Evolutionary conservation across 2,797 vertebrate species (phyloP).

Genomic region (Pangasius krempfi): DNA sequence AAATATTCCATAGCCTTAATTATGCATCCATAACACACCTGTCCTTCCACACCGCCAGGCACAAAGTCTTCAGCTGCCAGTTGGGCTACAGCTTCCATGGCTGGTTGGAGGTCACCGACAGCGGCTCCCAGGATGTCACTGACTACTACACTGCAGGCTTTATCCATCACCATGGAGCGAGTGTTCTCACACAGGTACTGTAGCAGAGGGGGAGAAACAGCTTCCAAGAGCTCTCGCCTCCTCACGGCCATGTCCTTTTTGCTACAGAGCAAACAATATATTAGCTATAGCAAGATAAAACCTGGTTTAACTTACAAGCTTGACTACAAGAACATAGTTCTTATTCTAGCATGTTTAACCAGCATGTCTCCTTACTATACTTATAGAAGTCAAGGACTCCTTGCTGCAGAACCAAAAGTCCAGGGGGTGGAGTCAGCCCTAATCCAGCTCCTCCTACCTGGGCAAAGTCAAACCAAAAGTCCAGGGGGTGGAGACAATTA

Average conservation of each 20-base stretch:
- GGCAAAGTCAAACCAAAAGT: not conserved
- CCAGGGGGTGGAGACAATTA: not conserved
- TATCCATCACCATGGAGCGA: constrained; percentile 82
- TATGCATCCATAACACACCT: constrained; percentile 69
- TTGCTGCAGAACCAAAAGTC: not conserved
- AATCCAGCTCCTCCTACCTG: not conserved
- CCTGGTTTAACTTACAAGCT: not conserved
- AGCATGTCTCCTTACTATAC: not conserved
- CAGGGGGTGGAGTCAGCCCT: not conserved
- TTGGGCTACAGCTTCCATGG: constrained; percentile 84
- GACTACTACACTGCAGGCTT: constrained; percentile 81
- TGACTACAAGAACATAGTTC: not conserved
- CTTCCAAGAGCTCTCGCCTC: constrained; percentile 85
- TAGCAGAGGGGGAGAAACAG: constrained; percentile 82
- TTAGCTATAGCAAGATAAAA: not conserved
- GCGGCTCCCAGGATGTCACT: constrained; percentile 83
- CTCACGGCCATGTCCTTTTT: constrained; percentile 86
- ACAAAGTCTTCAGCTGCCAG: constrained; percentile 81
- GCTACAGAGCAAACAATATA: constrained; percentile 66
- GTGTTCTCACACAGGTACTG: constrained; percentile 81
- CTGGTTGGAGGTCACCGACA: constrained; percentile 80
- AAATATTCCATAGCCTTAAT: not conserved
- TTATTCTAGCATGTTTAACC: not conserved
- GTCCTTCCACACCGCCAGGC: constrained; percentile 80
- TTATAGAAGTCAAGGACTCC: not conserved